Conservation (phyloP, 1,140 invertebrate genomes). For the Psilanteris sp. region DNA sequence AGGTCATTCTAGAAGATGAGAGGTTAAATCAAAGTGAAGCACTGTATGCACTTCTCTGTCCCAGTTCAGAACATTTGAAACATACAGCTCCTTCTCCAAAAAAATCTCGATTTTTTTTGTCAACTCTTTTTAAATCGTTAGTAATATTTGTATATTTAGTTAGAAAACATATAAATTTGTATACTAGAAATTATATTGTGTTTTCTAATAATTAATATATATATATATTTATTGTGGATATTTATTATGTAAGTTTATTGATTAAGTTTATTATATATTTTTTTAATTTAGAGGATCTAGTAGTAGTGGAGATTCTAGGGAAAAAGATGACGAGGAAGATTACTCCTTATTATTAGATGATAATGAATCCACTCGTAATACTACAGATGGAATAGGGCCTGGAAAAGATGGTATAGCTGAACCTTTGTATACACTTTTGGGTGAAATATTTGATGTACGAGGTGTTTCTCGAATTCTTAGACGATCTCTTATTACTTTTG, state of each 20-base stretch:
- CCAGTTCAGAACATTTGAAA: constrained; percentile 92
- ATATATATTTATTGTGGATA: no score
- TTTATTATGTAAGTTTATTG: no score
- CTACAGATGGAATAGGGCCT: constrained; percentile 81
- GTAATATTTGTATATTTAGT: constrained; percentile 2
- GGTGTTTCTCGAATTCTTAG: constrained; percentile 93
- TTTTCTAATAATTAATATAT: no score
- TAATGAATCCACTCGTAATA: constrained; percentile 69
- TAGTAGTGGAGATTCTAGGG: constrained; percentile 76
- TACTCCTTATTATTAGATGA: constrained; percentile 86
- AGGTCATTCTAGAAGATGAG: constrained; percentile 93
- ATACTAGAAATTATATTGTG: no score
- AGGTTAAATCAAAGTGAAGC: constrained; percentile 92
- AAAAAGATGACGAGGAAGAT: constrained; percentile 85
- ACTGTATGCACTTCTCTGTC: constrained; percentile 92
- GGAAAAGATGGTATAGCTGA: constrained; percentile 92
- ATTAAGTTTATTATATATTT: no score
- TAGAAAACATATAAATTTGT: no score
- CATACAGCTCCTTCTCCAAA: constrained; percentile 87
- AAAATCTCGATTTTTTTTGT: constrained; percentile 91
- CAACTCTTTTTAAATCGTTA: constrained; percentile 91
- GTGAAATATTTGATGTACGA: constrained; percentile 93
- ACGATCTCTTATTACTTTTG: constrained; percentile 93
- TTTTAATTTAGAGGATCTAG: constrained; percentile 71
- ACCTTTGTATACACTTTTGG: constrained; percentile 90